phyloP scores from a whole-genome alignment of 2,113 vertebrate species.

The Antechinus stuartii region DNA sequence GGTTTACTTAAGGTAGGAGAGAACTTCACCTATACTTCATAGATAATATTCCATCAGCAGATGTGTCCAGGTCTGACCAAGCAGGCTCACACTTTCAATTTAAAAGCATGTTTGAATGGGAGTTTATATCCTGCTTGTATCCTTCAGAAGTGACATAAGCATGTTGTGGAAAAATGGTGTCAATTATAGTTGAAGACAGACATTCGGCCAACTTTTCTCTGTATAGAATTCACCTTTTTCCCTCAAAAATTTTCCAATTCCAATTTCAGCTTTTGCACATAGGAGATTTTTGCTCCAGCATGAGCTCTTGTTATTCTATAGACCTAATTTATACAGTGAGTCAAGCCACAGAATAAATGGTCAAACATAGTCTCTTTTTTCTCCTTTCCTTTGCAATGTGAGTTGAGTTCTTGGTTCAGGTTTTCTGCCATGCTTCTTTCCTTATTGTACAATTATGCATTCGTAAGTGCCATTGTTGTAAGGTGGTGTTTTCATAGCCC shows the following conservation, averaged over 20 bases:
- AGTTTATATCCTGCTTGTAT: slow-evolving; percentile 83
- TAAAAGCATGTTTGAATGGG: slow-evolving; percentile 87
- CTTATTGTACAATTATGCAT: slow-evolving; percentile 84
- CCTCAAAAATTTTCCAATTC: slow-evolving; percentile 81
- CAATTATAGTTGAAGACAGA: slow-evolving; percentile 84
- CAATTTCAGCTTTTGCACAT: slow-evolving; percentile 83
- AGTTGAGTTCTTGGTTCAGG: slow-evolving; percentile 83
- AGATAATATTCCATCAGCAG: slow-evolving; percentile 82
- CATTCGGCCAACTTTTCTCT: slow-evolving; percentile 82
- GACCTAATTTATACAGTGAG: slow-evolving; percentile 83
- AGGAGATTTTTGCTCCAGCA: slow-evolving; percentile 85
- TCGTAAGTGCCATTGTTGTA: slow-evolving; percentile 89
- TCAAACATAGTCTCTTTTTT: slow-evolving; percentile 75
- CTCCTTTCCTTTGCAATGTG: slow-evolving; percentile 82
- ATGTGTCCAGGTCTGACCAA: slow-evolving; percentile 82
- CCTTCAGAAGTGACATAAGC: slow-evolving; percentile 84
- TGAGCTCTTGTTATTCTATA: slow-evolving; percentile 83
- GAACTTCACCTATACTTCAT: slow-evolving; percentile 83
- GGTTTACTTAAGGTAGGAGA: slow-evolving; percentile 84
- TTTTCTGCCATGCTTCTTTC: slow-evolving; percentile 81
- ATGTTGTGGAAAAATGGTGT: slow-evolving; percentile 85
- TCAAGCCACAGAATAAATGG: slow-evolving; percentile 83
- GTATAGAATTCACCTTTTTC: slow-evolving; percentile 83
- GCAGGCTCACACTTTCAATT: slow-evolving; percentile 81
- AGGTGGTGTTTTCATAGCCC: slow-evolving; percentile 86